Evolutionary conservation across 1,140 invertebrate genomes (phyloP).

Genomic region (Temnothorax curvispinosus): DNA sequence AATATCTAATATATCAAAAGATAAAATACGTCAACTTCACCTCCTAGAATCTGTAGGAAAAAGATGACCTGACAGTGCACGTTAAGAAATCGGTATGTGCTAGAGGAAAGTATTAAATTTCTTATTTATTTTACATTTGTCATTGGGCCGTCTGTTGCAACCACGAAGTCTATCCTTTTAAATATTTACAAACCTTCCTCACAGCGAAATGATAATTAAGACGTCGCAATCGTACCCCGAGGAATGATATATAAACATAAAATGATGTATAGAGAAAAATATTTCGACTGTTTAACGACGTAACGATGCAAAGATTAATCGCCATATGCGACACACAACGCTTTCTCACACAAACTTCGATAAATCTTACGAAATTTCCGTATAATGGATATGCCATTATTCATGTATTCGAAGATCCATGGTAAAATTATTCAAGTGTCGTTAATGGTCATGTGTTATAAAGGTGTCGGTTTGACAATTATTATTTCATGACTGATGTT

Average conservation of each 20-base stretch:
- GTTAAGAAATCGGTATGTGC: not conserved
- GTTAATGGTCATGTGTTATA: not conserved
- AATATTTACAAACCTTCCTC: slow-evolving; percentile 36
- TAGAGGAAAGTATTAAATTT: slow-evolving; percentile 15
- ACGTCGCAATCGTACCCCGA: not conserved
- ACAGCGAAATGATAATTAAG: slow-evolving; percentile 36
- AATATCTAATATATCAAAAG: not conserved
- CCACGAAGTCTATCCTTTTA: not conserved
- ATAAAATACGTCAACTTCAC: not conserved
- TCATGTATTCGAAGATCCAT: not conserved
- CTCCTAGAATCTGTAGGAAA: not conserved
- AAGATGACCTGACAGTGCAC: not conserved
- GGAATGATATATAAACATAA: slow-evolving; percentile 50
- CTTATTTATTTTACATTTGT: slow-evolving; percentile 40
- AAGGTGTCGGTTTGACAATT: not conserved
- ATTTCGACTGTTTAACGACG: slow-evolving; percentile 10
- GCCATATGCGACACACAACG: not conserved
- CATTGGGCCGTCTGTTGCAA: not conserved
- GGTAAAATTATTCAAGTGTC: slow-evolving; percentile 19
- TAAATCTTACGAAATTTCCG: slow-evolving; percentile 10
- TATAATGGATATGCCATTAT: not conserved
- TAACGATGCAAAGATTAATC: slow-evolving; percentile 52
- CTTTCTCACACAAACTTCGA: not conserved
- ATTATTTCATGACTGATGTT: not conserved
- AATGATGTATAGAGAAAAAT: slow-evolving; percentile 31